Evolutionary conservation across 2,888 invertebrate species (phyloP).

Genomic region (Lycophotia porphyrea): DNA sequence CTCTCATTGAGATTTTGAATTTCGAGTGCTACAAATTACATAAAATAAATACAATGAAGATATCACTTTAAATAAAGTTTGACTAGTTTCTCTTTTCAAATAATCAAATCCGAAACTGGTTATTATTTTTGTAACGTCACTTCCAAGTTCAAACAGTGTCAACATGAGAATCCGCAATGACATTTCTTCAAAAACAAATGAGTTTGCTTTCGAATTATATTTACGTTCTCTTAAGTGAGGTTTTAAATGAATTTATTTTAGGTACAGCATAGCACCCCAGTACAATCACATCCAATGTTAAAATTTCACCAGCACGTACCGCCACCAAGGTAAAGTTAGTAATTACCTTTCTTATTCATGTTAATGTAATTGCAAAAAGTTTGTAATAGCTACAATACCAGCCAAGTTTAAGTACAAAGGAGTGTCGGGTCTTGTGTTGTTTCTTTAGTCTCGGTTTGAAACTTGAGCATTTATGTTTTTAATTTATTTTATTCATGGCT

Average conservation of each 20-base stretch:
- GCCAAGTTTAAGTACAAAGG: constrained; percentile 47
- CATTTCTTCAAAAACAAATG: not conserved
- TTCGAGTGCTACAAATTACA: too few relatives aligned
- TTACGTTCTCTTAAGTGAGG: not conserved
- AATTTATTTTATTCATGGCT: constrained; percentile 36
- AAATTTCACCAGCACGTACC: constrained; percentile 11
- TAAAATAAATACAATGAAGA: too few relatives aligned
- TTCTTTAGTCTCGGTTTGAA: constrained; percentile 46
- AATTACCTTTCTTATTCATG: constrained; percentile 50
- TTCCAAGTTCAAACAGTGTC: not conserved
- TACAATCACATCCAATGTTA: not conserved
- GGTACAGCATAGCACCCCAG: not conserved
- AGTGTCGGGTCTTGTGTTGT: constrained; percentile 37
- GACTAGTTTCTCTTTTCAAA: too few relatives aligned
- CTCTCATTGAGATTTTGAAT: too few relatives aligned
- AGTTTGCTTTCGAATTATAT: not conserved
- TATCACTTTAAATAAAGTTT: too few relatives aligned
- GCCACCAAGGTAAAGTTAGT: constrained; percentile 34
- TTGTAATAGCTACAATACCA: constrained; percentile 47
- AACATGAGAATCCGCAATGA: not conserved
- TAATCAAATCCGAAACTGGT: not conserved
- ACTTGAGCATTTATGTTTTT: constrained; percentile 48
- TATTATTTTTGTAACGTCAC: not conserved
- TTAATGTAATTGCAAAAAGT: constrained; percentile 57
- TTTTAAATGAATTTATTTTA: not conserved